Evolutionary conservation across 2,797 vertebrate species (phyloP).

Genomic region (Crypturellus tataupa): DNA sequence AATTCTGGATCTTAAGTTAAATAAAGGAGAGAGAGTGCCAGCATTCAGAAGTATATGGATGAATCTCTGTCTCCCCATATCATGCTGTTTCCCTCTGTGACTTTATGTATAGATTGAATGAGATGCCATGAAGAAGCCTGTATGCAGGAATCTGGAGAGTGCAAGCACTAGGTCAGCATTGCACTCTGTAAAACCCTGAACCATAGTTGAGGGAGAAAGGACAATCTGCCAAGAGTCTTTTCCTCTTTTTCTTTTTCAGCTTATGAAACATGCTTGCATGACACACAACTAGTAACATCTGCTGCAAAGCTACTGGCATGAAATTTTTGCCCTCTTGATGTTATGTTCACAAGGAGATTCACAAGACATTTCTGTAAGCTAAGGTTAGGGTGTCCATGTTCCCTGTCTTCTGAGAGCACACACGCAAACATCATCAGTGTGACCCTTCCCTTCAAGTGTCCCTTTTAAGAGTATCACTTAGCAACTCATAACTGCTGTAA

Average conservation of each 20-base stretch:
- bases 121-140: fast-evolving
- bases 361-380: not conserved
- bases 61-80: not conserved
- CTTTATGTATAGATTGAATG: not conserved
- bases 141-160: not conserved
- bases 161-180: not conserved
- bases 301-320: not conserved
- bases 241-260: not conserved
- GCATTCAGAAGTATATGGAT: not conserved
- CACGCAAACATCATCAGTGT: not conserved
- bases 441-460: not conserved
- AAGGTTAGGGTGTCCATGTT: not conserved
- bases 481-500: not conserved
- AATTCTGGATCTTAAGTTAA: not conserved
- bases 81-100: not conserved
- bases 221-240: not conserved
- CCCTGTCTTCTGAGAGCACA: not conserved
- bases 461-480: not conserved
- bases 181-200: not conserved
- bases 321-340: not conserved
- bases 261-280: not conserved
- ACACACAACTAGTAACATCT: not conserved
- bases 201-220: not conserved
- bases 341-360: not conserved
- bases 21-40: not conserved